phyloP scores from a whole-genome alignment of 2,797 vertebrate species.

The Columba guinea region DNA sequence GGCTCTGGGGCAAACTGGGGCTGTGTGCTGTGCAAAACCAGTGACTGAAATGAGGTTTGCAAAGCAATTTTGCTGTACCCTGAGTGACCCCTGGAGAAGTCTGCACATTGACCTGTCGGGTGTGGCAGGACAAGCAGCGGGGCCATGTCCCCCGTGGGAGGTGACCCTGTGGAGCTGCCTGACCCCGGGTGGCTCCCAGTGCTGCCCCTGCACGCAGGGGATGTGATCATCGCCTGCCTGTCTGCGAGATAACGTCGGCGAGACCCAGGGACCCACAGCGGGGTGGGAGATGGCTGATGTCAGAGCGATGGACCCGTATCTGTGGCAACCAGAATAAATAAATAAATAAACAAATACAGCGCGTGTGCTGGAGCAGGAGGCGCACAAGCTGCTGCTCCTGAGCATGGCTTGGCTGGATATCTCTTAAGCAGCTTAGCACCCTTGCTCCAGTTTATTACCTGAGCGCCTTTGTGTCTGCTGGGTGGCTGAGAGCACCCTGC shows the following conservation, averaged over 20 bases:
- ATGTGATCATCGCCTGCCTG: not conserved
- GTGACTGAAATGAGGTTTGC: fast-evolving
- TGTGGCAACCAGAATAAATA: conserved; percentile 71
- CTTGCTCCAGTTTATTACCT: not conserved
- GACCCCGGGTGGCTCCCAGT: fast-evolving
- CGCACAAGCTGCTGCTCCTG: not conserved
- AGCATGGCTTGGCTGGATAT: not conserved
- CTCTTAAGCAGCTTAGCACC: conserved; percentile 42
- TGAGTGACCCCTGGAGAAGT: not conserved
- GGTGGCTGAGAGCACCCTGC: not conserved
- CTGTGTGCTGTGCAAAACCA: fast-evolving
- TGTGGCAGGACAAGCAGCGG: fast-evolving
- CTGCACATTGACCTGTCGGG: fast-evolving
- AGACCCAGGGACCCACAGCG: not conserved
- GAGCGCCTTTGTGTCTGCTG: not conserved
- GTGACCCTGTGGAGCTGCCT: not conserved
- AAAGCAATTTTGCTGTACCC: fast-evolving
- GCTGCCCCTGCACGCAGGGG: not conserved
- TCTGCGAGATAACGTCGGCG: not conserved
- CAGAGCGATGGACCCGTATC: conserved; percentile 61
- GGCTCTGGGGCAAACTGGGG: fast-evolving
- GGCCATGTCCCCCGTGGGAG: not conserved
- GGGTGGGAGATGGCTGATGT: conserved; percentile 66
- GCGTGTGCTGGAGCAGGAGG: conserved; percentile 32
- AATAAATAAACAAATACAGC: conserved; percentile 55